Percentiles rank a stretch among this genome's conserved stretches.
Evolutionary conservation across 2,888 invertebrate species (phyloP).

Genomic region (Eupeodes luniger): DNA sequence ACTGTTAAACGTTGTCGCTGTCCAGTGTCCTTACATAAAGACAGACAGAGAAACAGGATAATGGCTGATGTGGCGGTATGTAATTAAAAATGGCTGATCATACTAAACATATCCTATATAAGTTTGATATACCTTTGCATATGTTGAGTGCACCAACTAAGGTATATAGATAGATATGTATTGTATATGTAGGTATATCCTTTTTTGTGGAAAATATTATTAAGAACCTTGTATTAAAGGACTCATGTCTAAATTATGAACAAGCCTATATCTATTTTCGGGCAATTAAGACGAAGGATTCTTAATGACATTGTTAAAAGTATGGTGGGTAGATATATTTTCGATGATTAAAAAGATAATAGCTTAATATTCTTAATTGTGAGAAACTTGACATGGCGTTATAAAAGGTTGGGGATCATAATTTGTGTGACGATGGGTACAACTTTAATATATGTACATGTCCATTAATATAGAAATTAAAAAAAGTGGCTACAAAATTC

Average conservation of each 20-base stretch:
- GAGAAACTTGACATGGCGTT: constrained; percentile 62
- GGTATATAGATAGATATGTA: not conserved
- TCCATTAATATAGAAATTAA: too few relatives aligned
- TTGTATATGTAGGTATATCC: constrained; percentile 1
- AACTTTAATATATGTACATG: too few relatives aligned
- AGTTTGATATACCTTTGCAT: too few relatives aligned
- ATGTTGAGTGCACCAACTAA: not conserved
- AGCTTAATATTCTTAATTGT: constrained; percentile 74
- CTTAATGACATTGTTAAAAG: constrained; percentile 66
- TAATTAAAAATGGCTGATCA: constrained; percentile 75
- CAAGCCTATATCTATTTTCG: constrained; percentile 52
- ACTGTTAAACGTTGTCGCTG: constrained; percentile 73
- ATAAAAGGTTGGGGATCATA: constrained; percentile 40
- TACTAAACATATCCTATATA: not conserved
- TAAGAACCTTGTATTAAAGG: constrained; percentile 42
- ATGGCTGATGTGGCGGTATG: constrained; percentile 41
- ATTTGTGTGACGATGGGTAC: constrained; percentile 10
- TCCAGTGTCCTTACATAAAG: constrained; percentile 5
- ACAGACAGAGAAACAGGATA: constrained; percentile 49
- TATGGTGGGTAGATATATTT: constrained; percentile 54
- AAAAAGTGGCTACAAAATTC: too few relatives aligned
- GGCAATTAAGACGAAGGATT: constrained; percentile 71
- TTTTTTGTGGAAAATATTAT: not conserved
- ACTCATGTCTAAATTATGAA: not conserved
- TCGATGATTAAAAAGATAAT: constrained; percentile 60